Evolutionary conservation across 2,113 vertebrate species (phyloP).

Genomic region (Cynocephalus volans): DNA sequence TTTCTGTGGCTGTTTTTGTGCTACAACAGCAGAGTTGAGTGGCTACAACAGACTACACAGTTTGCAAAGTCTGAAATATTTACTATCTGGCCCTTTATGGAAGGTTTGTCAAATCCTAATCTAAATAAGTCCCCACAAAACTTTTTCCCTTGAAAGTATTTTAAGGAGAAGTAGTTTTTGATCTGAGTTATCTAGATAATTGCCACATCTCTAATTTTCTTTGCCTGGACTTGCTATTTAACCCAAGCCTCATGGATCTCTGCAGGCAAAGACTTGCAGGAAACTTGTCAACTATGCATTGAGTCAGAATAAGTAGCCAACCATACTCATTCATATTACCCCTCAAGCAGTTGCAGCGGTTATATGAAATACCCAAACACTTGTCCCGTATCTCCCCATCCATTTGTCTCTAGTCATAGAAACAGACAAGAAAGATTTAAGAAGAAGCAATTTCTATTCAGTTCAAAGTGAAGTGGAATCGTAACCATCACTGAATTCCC

Average conservation of each 20-base stretch:
- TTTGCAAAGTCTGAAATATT: not conserved
- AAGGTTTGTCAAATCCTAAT: not conserved
- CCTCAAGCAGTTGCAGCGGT: not conserved
- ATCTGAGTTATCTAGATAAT: conserved; percentile 56
- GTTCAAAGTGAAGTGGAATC: not conserved
- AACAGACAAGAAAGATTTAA: conserved; percentile 31
- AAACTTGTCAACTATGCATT: not conserved
- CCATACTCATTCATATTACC: not conserved
- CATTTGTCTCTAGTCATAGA: not conserved
- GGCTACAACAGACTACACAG: too few species aligned
- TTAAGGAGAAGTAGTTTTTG: conserved; percentile 48
- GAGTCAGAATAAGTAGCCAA: conserved; percentile 52
- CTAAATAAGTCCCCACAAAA: conserved; percentile 51
- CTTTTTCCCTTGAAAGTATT: conserved; percentile 44
- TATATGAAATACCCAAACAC: not conserved
- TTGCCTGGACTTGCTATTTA: conserved; percentile 31
- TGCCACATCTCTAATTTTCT: not conserved
- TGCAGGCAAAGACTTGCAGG: not conserved
- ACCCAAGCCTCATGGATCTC: not conserved
- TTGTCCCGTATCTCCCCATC: not conserved
- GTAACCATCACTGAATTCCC: not conserved
- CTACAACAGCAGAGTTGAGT: not conserved
- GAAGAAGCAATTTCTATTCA: not conserved
- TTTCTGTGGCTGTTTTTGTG: not conserved
- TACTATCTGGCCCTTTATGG: conserved; percentile 14